phyloP scores from a whole-genome alignment of 2,888 invertebrate species.

The Catocala fraxini region DNA sequence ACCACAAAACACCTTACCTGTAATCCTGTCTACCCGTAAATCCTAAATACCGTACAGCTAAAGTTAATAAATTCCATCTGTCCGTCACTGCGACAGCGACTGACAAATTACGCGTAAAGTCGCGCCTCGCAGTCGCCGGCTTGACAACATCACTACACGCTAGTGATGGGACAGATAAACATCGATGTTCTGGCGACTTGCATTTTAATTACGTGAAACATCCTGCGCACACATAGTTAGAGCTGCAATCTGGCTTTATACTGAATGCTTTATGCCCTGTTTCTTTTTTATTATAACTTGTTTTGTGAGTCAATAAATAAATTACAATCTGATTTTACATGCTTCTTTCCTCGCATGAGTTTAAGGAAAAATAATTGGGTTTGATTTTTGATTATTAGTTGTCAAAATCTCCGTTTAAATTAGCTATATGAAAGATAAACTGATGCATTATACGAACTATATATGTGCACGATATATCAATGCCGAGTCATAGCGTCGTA shows the following conservation, averaged over 20 bases:
- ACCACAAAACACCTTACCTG: background rate
- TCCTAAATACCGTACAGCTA: conserved; percentile 9
- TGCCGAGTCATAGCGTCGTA: no score
- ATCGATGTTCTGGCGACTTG: conserved; percentile 18
- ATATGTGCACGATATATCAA: no score
- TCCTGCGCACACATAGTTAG: no score
- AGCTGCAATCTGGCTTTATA: no score
- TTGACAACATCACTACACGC: conserved; percentile 41
- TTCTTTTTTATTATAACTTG: background rate
- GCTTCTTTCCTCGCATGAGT: no score
- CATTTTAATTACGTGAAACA: background rate
- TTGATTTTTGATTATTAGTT: no score
- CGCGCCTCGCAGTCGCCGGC: conserved; percentile 26
- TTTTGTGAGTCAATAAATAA: no score
- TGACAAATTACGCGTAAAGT: conserved; percentile 39
- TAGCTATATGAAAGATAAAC: no score
- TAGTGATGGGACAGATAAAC: conserved; percentile 25
- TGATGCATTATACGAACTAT: no score
- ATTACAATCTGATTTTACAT: no score
- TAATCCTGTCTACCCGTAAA: background rate
- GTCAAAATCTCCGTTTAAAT: no score
- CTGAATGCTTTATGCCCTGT: background rate
- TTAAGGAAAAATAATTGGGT: no score
- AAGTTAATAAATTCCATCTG: conserved; percentile 31
- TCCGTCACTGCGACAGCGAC: conserved; percentile 17